Conservation (phyloP, 2,888 invertebrate species). For the Chrysodeixis includens region DNA sequence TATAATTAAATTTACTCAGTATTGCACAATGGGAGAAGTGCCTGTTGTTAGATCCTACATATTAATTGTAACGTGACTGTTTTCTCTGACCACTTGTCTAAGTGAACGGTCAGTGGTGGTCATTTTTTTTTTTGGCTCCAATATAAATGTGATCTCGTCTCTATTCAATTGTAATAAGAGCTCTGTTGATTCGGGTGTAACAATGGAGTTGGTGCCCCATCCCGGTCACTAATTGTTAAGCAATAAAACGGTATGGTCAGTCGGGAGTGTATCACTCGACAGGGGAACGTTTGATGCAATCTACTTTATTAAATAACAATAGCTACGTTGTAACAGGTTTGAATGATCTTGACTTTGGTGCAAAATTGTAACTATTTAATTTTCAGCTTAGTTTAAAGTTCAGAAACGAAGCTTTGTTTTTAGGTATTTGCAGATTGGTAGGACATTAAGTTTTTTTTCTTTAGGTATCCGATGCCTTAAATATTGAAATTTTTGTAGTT, state of each 20-base stretch:
- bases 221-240: conserved; percentile 73
- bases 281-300: conserved; percentile 66
- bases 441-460: no score
- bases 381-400: neutral
- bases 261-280: conserved; percentile 50
- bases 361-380: neutral
- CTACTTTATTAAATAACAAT: conserved; percentile 74
- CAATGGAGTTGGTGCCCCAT: conserved; percentile 54
- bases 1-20: conserved; percentile 47
- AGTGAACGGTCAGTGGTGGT: conserved; percentile 72
- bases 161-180: conserved; percentile 54
- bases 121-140: conserved; percentile 60
- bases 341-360: conserved; percentile 42
- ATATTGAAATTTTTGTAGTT: no score
- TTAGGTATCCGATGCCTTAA: no score
- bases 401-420: no score
- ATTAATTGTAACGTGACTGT: conserved; percentile 47
- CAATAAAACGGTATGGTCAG: conserved; percentile 84
- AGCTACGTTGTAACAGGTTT: conserved; percentile 39
- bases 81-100: conserved; percentile 74
- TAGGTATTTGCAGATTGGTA: no score
- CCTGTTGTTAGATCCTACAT: conserved; percentile 28
- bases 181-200: conserved; percentile 16
- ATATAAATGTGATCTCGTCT: conserved; percentile 34
- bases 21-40: conserved; percentile 42